Percentiles rank a stretch among this genome's conserved stretches.
phyloP scores from a whole-genome alignment of 37 sponge, comb jelly and placozoan species.

The Theonella swinhoei region DNA sequence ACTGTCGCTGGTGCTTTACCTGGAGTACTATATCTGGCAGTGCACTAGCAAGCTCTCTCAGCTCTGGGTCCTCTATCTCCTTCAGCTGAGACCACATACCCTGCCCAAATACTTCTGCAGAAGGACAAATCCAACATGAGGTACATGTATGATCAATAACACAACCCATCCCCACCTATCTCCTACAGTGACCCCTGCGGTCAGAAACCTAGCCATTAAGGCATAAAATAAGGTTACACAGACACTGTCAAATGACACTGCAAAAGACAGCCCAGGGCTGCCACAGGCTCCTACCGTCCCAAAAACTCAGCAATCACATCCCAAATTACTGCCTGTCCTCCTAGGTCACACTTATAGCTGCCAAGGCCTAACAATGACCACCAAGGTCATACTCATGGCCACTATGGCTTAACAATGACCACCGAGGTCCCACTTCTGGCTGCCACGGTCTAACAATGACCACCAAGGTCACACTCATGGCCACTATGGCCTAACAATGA shows the following conservation, averaged over 20 bases:
- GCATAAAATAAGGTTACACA: too few species aligned
- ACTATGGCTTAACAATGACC: background rate
- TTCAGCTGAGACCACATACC: slow-evolving; percentile 7
- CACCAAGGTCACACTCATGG: background rate
- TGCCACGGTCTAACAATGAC: background rate
- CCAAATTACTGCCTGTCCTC: background rate
- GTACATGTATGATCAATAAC: too few species aligned
- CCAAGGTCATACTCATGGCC: background rate
- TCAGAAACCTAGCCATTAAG: too few species aligned
- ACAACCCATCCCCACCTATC: too few species aligned
- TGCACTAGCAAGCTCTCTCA: slow-evolving; percentile 11
- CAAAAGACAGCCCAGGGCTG: too few species aligned
- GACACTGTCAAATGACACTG: too few species aligned
- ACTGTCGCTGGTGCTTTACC: slow-evolving; percentile 29
- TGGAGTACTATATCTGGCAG: slow-evolving; percentile 22
- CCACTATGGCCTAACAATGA: too few species aligned
- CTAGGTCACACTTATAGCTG: background rate
- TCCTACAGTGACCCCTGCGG: too few species aligned
- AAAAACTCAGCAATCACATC: background rate
- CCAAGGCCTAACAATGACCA: background rate
- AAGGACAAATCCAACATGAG: too few species aligned
- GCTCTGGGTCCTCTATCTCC: slow-evolving; percentile 39
- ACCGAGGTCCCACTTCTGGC: background rate
- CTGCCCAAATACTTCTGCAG: slow-evolving; percentile 13
- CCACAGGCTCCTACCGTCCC: background rate